phyloP scores from a whole-genome alignment of 1,140 invertebrate genomes.

The Drosophila grimshawi region DNA sequence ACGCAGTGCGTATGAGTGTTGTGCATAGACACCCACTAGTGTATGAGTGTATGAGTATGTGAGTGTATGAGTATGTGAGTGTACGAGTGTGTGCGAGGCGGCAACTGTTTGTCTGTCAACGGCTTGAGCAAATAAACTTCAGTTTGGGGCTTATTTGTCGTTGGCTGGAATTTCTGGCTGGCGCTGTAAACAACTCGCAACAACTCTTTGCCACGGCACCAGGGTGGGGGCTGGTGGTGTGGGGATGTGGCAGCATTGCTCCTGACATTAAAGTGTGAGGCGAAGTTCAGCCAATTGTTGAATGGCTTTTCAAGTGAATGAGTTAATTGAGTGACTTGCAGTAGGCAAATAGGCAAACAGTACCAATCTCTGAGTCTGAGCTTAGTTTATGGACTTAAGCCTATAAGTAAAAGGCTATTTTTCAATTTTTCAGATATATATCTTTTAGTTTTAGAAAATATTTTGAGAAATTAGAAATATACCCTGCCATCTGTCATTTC shows the following conservation, averaged over 20 bases:
- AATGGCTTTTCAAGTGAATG: constrained; percentile 52
- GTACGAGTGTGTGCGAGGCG: constrained; percentile 21
- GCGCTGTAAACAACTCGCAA: constrained; percentile 30
- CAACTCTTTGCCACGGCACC: background rate
- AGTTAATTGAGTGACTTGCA: constrained; percentile 53
- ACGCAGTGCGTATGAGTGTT: constrained; percentile 71
- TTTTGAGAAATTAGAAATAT: too few relatives aligned
- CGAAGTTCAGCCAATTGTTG: constrained; percentile 30
- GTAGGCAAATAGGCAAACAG: background rate
- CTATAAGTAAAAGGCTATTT: too few relatives aligned
- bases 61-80: constrained; percentile 9
- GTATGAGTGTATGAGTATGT: constrained; percentile 5
- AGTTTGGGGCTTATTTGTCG: constrained; percentile 47
- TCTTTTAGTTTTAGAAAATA: too few relatives aligned
- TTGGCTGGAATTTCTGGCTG: constrained; percentile 39
- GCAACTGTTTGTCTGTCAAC: constrained; percentile 78
- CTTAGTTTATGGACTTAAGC: background rate
- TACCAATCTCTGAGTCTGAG: background rate
- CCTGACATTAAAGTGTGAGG: constrained; percentile 34
- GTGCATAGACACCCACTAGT: background rate
- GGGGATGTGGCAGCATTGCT: constrained; percentile 7
- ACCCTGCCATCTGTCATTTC: too few relatives aligned
- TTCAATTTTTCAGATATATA: too few relatives aligned
- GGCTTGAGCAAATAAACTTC: constrained; percentile 75
- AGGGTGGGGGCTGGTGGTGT: background rate